Base-by-base conservation (phyloP, 2,113 vertebrate species). In the Onychostruthus taczanowskii region DNA sequence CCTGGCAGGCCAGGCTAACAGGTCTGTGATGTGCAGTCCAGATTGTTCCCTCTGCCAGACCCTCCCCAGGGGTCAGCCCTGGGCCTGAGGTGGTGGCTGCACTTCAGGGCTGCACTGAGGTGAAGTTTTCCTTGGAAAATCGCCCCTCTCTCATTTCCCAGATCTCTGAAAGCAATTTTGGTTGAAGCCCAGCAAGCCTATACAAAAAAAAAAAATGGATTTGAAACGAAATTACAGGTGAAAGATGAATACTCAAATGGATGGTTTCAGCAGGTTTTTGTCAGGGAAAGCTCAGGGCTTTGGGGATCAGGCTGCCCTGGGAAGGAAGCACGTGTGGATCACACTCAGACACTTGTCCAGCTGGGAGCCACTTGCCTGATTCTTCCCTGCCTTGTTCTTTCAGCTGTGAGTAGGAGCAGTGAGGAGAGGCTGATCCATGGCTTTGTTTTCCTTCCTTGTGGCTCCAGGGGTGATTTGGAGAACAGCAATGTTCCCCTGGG, bases 61-160 rank as follows among this genome's bases (percentile, higher is more conserved):
- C 37, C 18, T 79, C 58, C 50, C 28, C 46, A 22, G 59, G 39
- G 59, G 23, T 64, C 33, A 17, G 31, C 44, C 63, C 75, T 67
- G 53, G 12, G 13, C 4, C 41, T 62, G 19, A 6, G 41, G 3
- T 6, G 35, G 17, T 44, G 69, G 16, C 86, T 64, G 39, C 18
- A 8, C 50, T 27, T 28, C 30, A 41, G 61, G 26, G 31, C 61
- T 41, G 58, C 13, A 1, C 49, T 7, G n/a, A 72, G 69, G 13
- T 28, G 55, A 78, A 67, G 15, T 19, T 78, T 66, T 37, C 17
- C 9, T 2, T 17, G 61, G 35, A 70, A 89, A 87, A 74, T 2
- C 93, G 96, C 97, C 58, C 98, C 98, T 98, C 97, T 98, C 98
- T 95, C 11, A 96, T 39, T 97, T 97, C 68, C 98, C 97, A 43